These are phyloP conservation scores for Hydrocynus forskahlii DNA, from an alignment of 2,797 vertebrate species.

Conservation along the genomic window DNA sequence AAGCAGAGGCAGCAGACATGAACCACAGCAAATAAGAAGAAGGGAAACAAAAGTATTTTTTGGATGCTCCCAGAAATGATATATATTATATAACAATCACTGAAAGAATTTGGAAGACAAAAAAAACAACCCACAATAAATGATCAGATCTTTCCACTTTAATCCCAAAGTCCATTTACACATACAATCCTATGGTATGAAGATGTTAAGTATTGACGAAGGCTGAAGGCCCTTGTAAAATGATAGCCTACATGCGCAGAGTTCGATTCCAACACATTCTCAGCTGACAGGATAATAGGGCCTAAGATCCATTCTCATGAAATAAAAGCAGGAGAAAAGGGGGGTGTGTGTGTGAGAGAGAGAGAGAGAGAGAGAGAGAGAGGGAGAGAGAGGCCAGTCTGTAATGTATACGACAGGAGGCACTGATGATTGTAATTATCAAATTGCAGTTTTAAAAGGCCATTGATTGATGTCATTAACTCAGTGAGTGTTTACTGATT, in stretches of 20 bases:
- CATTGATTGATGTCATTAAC: slow-evolving; percentile 87
- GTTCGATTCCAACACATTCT: slow-evolving; percentile 53
- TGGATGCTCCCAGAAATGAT: neutral
- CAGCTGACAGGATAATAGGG: slow-evolving; percentile 61
- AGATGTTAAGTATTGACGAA: slow-evolving; percentile 44
- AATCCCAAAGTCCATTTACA: slow-evolving; percentile 16
- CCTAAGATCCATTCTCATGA: slow-evolving; percentile 55
- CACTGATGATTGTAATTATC: slow-evolving; percentile 85
- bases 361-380: slow-evolving; percentile 22
- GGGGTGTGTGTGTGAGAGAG: slow-evolving; percentile 24
- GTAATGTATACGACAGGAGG: slow-evolving; percentile 79
- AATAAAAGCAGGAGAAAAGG: slow-evolving; percentile 52
- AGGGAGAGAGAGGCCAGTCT: slow-evolving; percentile 38
- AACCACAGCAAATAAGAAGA: neutral
- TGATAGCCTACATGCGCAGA: slow-evolving; percentile 49
- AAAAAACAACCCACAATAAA: neutral
- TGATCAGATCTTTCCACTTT: slow-evolving; percentile 17
- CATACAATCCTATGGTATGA: slow-evolving; percentile 24
- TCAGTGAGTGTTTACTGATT: slow-evolving; percentile 84
- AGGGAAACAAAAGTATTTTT: neutral
- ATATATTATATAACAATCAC: neutral
- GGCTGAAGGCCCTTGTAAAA: slow-evolving; percentile 37
- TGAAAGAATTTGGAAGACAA: neutral
- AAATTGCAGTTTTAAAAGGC: slow-evolving; percentile 86
- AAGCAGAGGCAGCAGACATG: neutral